Evolutionary conservation across 2,113 vertebrate genomes (phyloP).

Genomic region (Xenus cinereus): DNA sequence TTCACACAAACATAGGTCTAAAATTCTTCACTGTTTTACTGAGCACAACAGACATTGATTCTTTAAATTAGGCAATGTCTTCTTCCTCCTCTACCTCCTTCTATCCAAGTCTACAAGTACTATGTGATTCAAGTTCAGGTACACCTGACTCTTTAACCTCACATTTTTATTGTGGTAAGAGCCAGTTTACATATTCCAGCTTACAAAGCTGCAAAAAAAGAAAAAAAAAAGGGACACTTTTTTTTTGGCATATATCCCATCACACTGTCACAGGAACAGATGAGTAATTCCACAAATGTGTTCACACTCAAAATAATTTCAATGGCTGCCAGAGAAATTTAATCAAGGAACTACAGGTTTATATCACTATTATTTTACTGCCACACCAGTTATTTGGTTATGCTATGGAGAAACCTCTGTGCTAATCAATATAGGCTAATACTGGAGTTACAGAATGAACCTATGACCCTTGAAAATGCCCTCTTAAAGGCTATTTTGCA

Average conservation of each 20-base stretch:
- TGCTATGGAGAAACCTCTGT: not conserved
- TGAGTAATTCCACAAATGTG: conserved; percentile 23
- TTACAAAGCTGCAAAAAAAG: not conserved
- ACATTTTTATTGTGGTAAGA: not conserved
- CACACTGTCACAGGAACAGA: conserved; percentile 6
- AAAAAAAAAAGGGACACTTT: not conserved
- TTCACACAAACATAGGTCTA: not conserved
- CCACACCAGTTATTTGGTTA: not conserved
- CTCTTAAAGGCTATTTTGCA: not conserved
- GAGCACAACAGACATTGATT: not conserved
- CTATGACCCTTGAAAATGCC: not conserved
- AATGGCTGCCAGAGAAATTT: conserved; percentile 16
- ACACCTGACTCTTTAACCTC: not conserved
- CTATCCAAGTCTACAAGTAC: not conserved
- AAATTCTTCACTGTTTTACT: not conserved
- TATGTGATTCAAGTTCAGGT: not conserved
- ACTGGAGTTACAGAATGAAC: not conserved
- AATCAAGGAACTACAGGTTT: not conserved
- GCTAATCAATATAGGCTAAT: not conserved
- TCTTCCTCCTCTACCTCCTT: not conserved
- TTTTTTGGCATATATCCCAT: not conserved
- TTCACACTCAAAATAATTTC: conserved; percentile 33
- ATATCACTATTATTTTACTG: not conserved
- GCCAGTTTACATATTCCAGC: not conserved
- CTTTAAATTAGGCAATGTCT: not conserved